Evolutionary conservation across 2,888 invertebrate genomes (phyloP), one percentile per base, ranked within the genome.

Genomic region (Xanthorhoe designata): DNA sequence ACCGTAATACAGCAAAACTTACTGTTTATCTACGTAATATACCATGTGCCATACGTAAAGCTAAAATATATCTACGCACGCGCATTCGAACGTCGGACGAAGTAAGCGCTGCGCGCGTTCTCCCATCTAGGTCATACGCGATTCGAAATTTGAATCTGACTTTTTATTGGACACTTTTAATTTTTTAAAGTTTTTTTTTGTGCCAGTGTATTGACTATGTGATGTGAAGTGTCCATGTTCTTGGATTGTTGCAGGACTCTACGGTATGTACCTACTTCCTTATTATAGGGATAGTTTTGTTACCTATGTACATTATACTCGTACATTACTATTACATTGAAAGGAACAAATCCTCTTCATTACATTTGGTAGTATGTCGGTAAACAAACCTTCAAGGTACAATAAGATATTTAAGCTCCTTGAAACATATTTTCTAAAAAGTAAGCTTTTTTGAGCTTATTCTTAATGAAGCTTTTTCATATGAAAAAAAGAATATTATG

Each of bases 71-170:
- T 75, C 74, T 72, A 73, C 71, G 70, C 73, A 71, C 81, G 83
- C 84, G 85, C 90, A 91, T 86, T 90, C 88, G 83, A 76, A 78
- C 82, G 75, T 77, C 78, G 79, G 79, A 78, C 77, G 82, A 82
- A 83, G 84, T 70, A 78, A 79, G 71, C 71, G 77, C 76, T 81
- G 87, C 87, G 84, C 89, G 89, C 80, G 82, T 72, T 70, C 76
- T 66, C 76, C 76, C 73, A 82, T 79, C 81, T 84, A 72, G 82
- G 82, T 84, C 84, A 81, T 78, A 79, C 75, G 75, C 75, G 72
- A 75, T 81, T 81, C 78, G 73, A 80, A 82, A 76, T 82, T 80
- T 73, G 72, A 83, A 80, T 80, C 64, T 64, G 65, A 57, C 49
- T 53, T 65, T 68, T 62, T 65, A 58, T 54, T 56, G 57, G 19